Evolutionary conservation across 2,888 invertebrate genomes (phyloP).

Genomic region (Cosmopolites sordidus): DNA sequence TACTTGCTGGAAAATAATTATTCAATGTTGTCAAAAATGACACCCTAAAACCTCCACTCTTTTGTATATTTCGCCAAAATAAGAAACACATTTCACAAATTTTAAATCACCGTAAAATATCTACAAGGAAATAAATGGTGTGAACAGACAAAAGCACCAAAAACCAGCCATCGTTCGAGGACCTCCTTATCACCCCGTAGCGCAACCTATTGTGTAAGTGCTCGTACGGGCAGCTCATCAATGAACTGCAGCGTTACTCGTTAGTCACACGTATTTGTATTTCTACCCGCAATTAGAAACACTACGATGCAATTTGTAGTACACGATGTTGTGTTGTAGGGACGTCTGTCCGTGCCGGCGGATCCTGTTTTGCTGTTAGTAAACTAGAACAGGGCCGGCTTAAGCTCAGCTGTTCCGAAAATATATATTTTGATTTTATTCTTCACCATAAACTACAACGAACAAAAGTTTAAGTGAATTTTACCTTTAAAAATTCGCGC

Average conservation of each 20-base stretch:
- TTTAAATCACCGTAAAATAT: constrained; percentile 21
- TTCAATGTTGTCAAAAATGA: neutral
- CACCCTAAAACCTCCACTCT: neutral
- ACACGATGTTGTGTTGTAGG: constrained; percentile 26
- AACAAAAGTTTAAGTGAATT: no score
- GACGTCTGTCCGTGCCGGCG: neutral
- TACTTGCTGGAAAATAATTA: no score
- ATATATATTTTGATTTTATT: no score
- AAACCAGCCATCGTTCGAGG: constrained; percentile 8
- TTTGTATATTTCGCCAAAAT: neutral
- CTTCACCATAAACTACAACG: no score
- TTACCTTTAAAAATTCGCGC: no score
- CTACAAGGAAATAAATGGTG: constrained; percentile 23
- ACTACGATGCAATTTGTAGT: constrained; percentile 40
- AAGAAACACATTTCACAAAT: constrained; percentile 1
- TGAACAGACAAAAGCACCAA: constrained; percentile 7
- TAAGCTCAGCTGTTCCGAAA: no score
- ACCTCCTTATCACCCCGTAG: constrained; percentile 11
- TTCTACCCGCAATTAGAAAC: constrained; percentile 40
- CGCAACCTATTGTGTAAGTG: constrained; percentile 29
- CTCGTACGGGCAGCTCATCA: constrained; percentile 33
- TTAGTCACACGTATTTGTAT: constrained; percentile 41
- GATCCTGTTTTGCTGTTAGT: no score
- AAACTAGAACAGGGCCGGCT: no score
- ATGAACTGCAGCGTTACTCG: constrained; percentile 32